Base-by-base conservation (phyloP, 35 echinoderm and acorn worm species). In the Chiridota heheva region DNA sequence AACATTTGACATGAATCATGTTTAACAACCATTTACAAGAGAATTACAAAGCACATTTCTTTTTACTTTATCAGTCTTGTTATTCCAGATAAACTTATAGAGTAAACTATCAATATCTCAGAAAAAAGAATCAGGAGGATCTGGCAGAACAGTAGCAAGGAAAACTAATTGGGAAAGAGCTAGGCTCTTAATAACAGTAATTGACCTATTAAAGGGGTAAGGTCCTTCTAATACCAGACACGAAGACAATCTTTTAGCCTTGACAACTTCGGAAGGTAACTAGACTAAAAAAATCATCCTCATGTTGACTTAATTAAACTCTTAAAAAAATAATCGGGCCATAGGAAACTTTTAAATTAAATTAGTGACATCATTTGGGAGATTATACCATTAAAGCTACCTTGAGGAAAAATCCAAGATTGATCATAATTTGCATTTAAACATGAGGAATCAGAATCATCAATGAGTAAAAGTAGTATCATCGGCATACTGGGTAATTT, bases 11-110 rank as follows among this genome's bases (percentile, higher is more conserved):
- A n/a, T n/a, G n/a, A n/a, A n/a, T n/a, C n/a, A n/a, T n/a, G n/a
- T n/a, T n/a, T n/a, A n/a, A n/a, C n/a, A n/a, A n/a, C n/a, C n/a
- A n/a, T n/a, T n/a, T n/a, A n/a, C n/a, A n/a, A n/a, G n/a, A n/a
- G n/a, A n/a, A 67, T 32, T 27, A 32, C 16, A 30, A 20, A 67
- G 33, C 18, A 67, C 25, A 36, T 15, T 27, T 27, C 63, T 36
- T 15, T 67, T 36, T 26, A 27, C 2, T 33, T 67, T 32, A 5
- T 67, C 22, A 67, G 10, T 8, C n/a, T 67, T 36, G 29, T 67
- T 67, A 20, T 30, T 67, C 63, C 63, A 36, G 40, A 67, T 67
- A 35, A 67, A 67, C n/a, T 67, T 36, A 5, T 67, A 29, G 60
- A 63, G 6, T 6, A 63, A 7, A 8, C 60, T 63, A 6, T 63